Conservation (phyloP, 1,140 invertebrate genomes). For the Teleogryllus occipitalis region DNA sequence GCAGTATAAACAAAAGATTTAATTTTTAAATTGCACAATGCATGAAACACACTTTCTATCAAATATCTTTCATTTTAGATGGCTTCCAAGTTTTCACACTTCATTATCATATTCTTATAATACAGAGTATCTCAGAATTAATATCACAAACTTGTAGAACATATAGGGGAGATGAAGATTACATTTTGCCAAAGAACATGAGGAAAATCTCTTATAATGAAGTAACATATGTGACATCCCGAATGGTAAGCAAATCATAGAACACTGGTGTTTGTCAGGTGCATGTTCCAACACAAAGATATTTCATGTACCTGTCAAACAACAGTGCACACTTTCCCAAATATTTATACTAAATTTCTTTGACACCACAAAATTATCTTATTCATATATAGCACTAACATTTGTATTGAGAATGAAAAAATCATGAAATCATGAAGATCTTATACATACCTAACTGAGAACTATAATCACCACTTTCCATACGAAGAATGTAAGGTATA, state of each 20-base stretch:
- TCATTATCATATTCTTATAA: no score
- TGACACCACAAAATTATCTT: background rate
- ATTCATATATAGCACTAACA: background rate
- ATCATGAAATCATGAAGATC: background rate
- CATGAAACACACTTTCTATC: no score
- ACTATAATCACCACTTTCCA: slow-evolving; percentile 19
- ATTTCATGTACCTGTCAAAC: no score
- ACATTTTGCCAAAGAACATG: no score
- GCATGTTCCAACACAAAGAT: background rate
- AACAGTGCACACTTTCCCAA: background rate
- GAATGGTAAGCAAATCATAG: background rate
- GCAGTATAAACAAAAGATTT: no score
- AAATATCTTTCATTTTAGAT: no score
- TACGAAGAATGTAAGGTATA: slow-evolving; percentile 79
- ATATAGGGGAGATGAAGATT: no score
- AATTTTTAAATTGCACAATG: no score
- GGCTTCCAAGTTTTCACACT: no score
- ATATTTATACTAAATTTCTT: background rate
- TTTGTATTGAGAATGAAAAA: background rate
- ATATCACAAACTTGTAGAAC: no score
- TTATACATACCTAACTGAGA: slow-evolving; percentile 14
- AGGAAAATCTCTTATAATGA: background rate
- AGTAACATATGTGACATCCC: background rate
- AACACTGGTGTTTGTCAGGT: background rate
- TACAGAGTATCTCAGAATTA: no score